These are phyloP conservation scores for Cataglyphis cursor DNA, from an alignment of 2,888 invertebrate genomes.

Conservation along the genomic window DNA sequence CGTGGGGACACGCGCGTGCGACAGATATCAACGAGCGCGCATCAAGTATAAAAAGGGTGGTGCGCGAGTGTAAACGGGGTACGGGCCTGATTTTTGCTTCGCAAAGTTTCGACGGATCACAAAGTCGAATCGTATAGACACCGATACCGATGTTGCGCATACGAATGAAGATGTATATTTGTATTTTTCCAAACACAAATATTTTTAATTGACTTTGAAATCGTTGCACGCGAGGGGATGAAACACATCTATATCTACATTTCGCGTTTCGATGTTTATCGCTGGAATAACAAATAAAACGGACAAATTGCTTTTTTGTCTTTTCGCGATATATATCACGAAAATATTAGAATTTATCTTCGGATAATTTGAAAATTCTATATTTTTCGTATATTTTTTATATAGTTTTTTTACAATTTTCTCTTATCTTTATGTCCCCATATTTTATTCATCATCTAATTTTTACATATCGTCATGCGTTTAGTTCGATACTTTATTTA, in stretches of 20 bases:
- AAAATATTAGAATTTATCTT: not conserved
- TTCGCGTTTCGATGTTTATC: conserved; percentile 33
- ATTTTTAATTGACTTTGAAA: conserved; percentile 54
- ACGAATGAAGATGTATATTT: conserved; percentile 48
- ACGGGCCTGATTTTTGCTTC: conserved; percentile 36
- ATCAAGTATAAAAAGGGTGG: conserved; percentile 4
- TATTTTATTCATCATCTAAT: not conserved
- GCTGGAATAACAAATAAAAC: conserved; percentile 32
- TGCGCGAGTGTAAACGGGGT: conserved; percentile 1
- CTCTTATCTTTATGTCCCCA: not conserved
- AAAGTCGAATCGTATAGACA: conserved; percentile 34
- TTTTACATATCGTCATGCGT: not conserved
- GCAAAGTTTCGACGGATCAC: conserved; percentile 32
- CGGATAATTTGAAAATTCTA: not conserved
- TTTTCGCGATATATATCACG: not conserved
- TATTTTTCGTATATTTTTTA: not conserved
- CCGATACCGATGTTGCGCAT: conserved; percentile 38
- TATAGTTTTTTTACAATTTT: not conserved
- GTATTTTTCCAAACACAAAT: conserved; percentile 49
- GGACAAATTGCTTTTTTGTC: not conserved
- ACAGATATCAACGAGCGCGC: conserved; percentile 49
- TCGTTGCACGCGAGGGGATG: conserved; percentile 24
- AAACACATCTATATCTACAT: not conserved
- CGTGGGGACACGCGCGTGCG: conserved; percentile 41
- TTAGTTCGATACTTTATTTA: not conserved